phyloP scores from a whole-genome alignment of 2,113 vertebrate genomes.

The Bungarus multicinctus region DNA sequence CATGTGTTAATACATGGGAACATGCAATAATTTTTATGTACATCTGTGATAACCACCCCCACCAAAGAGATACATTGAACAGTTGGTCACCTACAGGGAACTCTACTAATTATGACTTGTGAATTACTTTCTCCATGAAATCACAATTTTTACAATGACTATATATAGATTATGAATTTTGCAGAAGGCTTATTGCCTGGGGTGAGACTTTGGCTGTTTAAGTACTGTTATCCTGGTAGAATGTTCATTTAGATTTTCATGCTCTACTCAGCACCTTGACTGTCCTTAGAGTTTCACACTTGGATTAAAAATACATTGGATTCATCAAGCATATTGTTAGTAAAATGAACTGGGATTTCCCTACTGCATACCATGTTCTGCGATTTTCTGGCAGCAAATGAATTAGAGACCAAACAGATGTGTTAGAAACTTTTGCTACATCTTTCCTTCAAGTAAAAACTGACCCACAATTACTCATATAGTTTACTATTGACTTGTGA shows the following conservation, averaged over 20 bases:
- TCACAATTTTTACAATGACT: slow-evolving; percentile 63
- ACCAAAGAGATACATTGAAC: slow-evolving; percentile 44
- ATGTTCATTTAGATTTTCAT: slow-evolving; percentile 64
- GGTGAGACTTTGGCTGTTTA: slow-evolving; percentile 65
- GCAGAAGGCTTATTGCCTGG: slow-evolving; percentile 59
- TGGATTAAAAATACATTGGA: slow-evolving; percentile 64
- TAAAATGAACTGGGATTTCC: slow-evolving; percentile 58
- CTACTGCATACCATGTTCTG: slow-evolving; percentile 45
- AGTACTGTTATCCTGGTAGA: slow-evolving; percentile 57
- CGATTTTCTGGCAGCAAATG: slow-evolving; percentile 58
- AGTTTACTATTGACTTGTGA: slow-evolving; percentile 40
- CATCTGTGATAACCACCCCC: slow-evolving; percentile 25
- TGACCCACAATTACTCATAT: slow-evolving; percentile 15
- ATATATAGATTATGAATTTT: slow-evolving; percentile 64
- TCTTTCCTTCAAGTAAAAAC: slow-evolving; percentile 37
- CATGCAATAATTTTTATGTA: slow-evolving; percentile 20
- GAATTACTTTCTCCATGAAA: slow-evolving; percentile 64
- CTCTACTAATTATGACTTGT: slow-evolving; percentile 53
- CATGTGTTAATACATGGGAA: slow-evolving; percentile 42
- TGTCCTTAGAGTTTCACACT: slow-evolving; percentile 59
- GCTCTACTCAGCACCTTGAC: slow-evolving; percentile 59
- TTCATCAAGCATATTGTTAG: slow-evolving; percentile 60
- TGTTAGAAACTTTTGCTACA: slow-evolving; percentile 32
- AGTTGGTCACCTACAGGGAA: slow-evolving; percentile 45
- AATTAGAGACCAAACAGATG: slow-evolving; percentile 49